Conservation (phyloP, 2,113 vertebrate species). For the Amblyornis subalaris region DNA sequence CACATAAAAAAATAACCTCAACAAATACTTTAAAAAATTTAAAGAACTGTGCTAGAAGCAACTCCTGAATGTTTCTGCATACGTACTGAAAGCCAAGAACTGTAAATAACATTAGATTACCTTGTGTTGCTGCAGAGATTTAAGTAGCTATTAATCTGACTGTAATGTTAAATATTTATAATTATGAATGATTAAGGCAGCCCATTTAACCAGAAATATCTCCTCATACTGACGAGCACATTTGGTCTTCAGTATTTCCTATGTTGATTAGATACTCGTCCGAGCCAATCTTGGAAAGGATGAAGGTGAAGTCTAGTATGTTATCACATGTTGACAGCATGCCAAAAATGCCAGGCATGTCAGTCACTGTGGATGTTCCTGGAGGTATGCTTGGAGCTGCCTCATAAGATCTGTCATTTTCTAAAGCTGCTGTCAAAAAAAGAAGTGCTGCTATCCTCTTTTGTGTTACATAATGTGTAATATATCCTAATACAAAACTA, state of each 20-base stretch:
- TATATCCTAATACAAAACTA: neutral
- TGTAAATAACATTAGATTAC: neutral
- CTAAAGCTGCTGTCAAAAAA: neutral
- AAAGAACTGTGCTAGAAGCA: neutral
- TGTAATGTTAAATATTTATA: neutral
- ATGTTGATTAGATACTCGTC: neutral
- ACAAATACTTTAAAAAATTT: neutral
- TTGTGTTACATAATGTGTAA: neutral
- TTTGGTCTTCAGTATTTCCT: neutral
- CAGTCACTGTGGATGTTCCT: neutral
- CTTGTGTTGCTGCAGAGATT: neutral
- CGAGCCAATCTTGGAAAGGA: neutral
- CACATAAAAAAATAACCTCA: neutral
- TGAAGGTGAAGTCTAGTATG: neutral
- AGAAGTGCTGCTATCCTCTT: neutral
- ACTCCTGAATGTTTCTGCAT: neutral
- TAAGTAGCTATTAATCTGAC: neutral
- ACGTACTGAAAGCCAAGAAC: neutral
- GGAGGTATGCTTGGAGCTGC: neutral
- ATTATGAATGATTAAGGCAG: neutral
- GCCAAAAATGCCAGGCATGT: neutral
- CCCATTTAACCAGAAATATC: neutral
- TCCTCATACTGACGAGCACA: fast-evolving
- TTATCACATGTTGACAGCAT: neutral
- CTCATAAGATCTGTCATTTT: neutral